Percentiles rank a stretch among this genome's conserved stretches.
These are phyloP conservation scores for Parnassius orleans DNA, from an alignment of 2,888 invertebrate species.

Conservation along the genomic window DNA sequence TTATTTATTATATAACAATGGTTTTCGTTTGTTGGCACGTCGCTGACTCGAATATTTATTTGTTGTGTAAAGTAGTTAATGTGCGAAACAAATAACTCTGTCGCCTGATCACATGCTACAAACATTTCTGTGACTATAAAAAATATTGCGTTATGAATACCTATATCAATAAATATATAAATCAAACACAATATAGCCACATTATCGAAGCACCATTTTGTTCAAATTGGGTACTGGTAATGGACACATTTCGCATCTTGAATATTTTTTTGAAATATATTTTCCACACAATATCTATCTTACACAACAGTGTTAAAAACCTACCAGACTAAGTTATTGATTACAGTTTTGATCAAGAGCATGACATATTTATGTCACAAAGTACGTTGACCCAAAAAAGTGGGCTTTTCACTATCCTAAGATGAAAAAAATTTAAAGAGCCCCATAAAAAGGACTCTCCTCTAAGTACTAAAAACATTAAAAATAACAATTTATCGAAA, in stretches of 20 bases:
- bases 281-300: constrained; percentile 35
- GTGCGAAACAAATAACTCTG: constrained; percentile 1
- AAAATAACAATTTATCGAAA: constrained; percentile 41
- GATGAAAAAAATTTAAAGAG: constrained; percentile 31
- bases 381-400: constrained; percentile 42
- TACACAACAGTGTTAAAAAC: constrained; percentile 35
- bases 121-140: constrained; percentile 1
- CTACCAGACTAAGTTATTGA: constrained; percentile 39
- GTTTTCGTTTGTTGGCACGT: constrained; percentile 71
- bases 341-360: constrained; percentile 36
- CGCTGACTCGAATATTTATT: constrained; percentile 52
- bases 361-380: constrained; percentile 40
- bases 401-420: constrained; percentile 33
- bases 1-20: constrained; percentile 58
- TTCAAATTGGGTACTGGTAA: not conserved
- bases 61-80: constrained; percentile 47
- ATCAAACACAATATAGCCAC: constrained; percentile 53
- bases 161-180: constrained; percentile 72
- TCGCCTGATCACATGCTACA: constrained; percentile 22
- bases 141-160: constrained; percentile 52
- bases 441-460: constrained; percentile 30
- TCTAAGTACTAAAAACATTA: constrained; percentile 47
- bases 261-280: not conserved
- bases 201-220: not conserved
- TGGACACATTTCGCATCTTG: not conserved